Conservation (phyloP, 2,888 invertebrate genomes). For the Allophyes oxyacanthae region DNA sequence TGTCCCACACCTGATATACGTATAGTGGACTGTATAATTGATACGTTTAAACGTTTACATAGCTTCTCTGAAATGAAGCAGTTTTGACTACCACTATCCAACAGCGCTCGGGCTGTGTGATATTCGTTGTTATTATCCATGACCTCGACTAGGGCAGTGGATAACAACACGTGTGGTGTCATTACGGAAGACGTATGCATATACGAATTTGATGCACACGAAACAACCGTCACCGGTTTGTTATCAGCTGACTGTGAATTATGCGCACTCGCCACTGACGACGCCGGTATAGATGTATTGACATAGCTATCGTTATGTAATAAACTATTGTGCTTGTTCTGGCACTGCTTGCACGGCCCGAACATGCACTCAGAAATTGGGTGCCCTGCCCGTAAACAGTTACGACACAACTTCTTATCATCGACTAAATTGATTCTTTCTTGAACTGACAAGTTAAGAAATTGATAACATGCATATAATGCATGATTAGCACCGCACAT, state of each 20-base stretch:
- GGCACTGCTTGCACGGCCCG: constrained; percentile 23
- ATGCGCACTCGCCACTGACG: no score
- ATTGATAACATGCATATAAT: constrained; percentile 30
- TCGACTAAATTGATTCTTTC: constrained; percentile 16
- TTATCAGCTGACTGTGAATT: no score
- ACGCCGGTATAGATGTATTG: no score
- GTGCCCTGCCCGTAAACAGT: constrained; percentile 23
- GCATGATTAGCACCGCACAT: constrained; percentile 2
- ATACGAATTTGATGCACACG: no score
- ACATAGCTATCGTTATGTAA: constrained; percentile 2
- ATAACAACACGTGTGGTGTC: constrained; percentile 24
- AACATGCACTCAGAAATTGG: constrained; percentile 13
- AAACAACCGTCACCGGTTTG: no score
- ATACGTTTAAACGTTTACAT: constrained; percentile 27
- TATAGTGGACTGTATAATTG: constrained; percentile 23
- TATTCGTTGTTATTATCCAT: constrained; percentile 23
- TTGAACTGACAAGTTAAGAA: constrained; percentile 6
- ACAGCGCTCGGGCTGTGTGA: constrained; percentile 37
- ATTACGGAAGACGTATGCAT: no score
- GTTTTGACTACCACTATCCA: constrained; percentile 42
- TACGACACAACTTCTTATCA: constrained; percentile 12
- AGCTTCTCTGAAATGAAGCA: constrained; percentile 28
- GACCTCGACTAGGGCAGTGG: constrained; percentile 40
- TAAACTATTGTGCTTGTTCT: constrained; percentile 19
- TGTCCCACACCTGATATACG: constrained; percentile 35